Conservation (phyloP, 2,888 invertebrate genomes). For the Hemicrepidius hirtus region DNA sequence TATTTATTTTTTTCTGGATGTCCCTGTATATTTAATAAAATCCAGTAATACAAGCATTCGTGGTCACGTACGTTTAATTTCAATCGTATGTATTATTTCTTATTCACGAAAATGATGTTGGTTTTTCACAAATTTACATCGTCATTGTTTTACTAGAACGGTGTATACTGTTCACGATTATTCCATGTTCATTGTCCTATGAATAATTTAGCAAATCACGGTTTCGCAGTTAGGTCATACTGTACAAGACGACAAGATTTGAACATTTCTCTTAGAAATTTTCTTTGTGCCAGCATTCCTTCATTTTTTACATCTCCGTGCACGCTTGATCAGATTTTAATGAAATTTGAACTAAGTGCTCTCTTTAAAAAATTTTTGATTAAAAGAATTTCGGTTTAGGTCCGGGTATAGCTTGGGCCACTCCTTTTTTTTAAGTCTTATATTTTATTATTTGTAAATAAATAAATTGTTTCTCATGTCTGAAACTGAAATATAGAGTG, state of each 20-base stretch:
- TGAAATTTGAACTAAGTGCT: too few species aligned
- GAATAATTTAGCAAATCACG: conserved; percentile 61
- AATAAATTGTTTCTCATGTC: too few species aligned
- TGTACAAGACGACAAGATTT: conserved; percentile 35
- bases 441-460: too few species aligned
- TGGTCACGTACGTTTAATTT: conserved; percentile 63
- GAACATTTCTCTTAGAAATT: not conserved
- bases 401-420: too few species aligned
- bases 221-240: conserved; percentile 42
- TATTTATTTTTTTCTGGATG: not conserved
- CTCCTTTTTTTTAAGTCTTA: too few species aligned
- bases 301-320: too few species aligned
- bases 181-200: conserved; percentile 61
- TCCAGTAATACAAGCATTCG: conserved; percentile 57
- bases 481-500: too few species aligned
- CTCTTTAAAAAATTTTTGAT: too few species aligned
- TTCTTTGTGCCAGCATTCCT: too few species aligned
- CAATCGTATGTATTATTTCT: conserved; percentile 62
- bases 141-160: conserved; percentile 52
- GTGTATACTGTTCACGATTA: conserved; percentile 59
- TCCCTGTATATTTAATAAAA: conserved; percentile 5
- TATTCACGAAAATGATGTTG: conserved; percentile 61
- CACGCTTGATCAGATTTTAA: too few species aligned
- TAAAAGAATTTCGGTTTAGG: too few species aligned
- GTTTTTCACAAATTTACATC: conserved; percentile 50